Base-by-base conservation (phyloP, 2,113 vertebrate genomes). In the Porphyrio hochstetteri region DNA sequence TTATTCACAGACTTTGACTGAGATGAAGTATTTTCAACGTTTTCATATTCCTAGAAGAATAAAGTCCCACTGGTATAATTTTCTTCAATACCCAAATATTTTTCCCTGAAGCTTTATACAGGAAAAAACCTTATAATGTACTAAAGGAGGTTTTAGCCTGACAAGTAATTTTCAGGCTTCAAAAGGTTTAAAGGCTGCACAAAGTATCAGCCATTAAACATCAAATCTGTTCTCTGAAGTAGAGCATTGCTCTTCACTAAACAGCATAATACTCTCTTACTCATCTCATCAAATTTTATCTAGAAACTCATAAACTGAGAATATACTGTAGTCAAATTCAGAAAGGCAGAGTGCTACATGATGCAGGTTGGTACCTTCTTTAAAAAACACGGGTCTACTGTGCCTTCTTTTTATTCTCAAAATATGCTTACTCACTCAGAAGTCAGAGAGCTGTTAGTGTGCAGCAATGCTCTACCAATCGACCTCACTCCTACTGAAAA, bases 1-100 rank as follows among this genome's bases (percentile, higher is more conserved):
- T 99, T 99, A 81, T 98, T 98, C 69, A 97, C 96, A 94, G 97
- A 97, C 94, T 98, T 98, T 84, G 98, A 97, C 91, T 98, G 98
- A 88, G 98, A 97, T 46, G 99, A 98, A 88, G 97, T 91, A 53
- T 97, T 95, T 94, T 98, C 98, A 93, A 95, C 84, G 92, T 88
- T 98, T 96, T 97, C 98, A 95, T 94, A 89, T 63, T 98, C 98
- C 98, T 98, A 81, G 69, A 94, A 97, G 93, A 97, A 96, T 75
- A 96, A 82, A 92, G 79, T 80, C 52, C 36, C 48, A 88, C 72
- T 71, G 52, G 21, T 77, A 64, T 92, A 78, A 88, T 56, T 92
- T 94, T 85, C 63, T 86, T 86, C 65, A 86, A 82, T 86, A 92
- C n/a, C 63, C 82, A 90, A 65, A 46, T 72, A 57, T 25, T 78